These are phyloP conservation scores for human DNA, from an alignment of 2,113 vertebrate species.

Conservation along the genomic window DNA sequence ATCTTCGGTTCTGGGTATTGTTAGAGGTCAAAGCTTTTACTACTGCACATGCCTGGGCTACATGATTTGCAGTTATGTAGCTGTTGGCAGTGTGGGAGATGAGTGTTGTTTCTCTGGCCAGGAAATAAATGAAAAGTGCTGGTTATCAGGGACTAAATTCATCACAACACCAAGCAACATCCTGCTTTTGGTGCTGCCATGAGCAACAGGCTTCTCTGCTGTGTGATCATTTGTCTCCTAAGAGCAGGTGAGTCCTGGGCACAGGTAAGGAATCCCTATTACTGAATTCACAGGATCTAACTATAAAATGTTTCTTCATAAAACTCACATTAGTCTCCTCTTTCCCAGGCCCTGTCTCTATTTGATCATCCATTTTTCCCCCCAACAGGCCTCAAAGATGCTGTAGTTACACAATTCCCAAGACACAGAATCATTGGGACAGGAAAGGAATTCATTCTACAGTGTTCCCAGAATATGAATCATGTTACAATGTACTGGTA, in stretches of 20 bases:
- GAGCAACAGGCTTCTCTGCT: not conserved
- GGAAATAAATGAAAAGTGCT: not conserved
- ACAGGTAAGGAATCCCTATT: not conserved
- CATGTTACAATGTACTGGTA: slow-evolving; percentile 67
- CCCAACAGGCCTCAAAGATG: not conserved
- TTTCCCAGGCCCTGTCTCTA: slow-evolving; percentile 20
- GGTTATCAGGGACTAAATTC: not conserved
- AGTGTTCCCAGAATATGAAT: slow-evolving; percentile 43
- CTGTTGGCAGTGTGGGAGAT: not conserved
- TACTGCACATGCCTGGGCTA: not conserved
- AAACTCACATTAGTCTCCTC: rapidly evolving
- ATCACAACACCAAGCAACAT: not conserved
- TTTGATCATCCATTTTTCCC: not conserved
- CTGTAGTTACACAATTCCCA: slow-evolving; percentile 38
- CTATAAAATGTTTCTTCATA: not conserved
- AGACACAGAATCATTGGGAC: not conserved
- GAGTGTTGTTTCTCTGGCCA: not conserved
- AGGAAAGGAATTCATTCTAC: not conserved
- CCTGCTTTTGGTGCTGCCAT: not conserved
- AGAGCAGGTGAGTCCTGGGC: not conserved
- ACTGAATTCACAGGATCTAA: not conserved
- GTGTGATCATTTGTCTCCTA: not conserved
- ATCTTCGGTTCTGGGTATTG: not conserved
- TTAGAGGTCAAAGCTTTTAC: not conserved
- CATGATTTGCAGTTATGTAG: not conserved